phyloP scores from a whole-genome alignment of 2,888 invertebrate genomes.

The Ctenicera cuprea region DNA sequence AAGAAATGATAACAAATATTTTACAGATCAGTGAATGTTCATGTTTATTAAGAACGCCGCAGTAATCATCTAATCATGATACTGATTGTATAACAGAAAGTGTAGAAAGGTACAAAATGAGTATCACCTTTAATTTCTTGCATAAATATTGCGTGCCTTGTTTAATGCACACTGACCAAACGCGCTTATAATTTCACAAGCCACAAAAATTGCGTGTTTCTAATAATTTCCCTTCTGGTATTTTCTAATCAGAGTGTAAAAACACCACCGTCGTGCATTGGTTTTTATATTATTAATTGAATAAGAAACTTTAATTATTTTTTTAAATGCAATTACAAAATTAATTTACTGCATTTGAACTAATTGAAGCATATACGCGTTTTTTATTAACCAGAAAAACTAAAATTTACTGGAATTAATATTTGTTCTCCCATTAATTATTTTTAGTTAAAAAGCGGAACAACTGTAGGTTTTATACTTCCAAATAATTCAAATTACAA shows the following conservation, averaged over 20 bases:
- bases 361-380: neutral
- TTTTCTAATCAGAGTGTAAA: constrained; percentile 26
- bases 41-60: neutral
- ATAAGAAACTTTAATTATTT: neutral
- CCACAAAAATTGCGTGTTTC: constrained; percentile 9
- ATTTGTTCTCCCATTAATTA: constrained; percentile 9
- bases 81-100: constrained; percentile 1
- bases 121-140: neutral
- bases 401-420: neutral
- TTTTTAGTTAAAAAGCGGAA: constrained; percentile 4
- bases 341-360: neutral
- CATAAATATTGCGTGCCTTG: neutral
- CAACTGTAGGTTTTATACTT: neutral
- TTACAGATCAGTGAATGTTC: neutral
- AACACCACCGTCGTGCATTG: neutral
- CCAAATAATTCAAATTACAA: constrained; percentile 16
- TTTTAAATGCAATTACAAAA: too few species aligned
- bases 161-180: neutral
- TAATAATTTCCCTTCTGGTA: neutral
- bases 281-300: neutral
- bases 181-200: neutral
- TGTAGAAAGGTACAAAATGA: neutral
- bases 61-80: neutral
- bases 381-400: constrained; percentile 4
- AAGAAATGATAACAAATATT: too few species aligned